A percentile compares a stretch with the other conserved stretches of the same genome.
These are phyloP conservation scores for Mormyrus hasselquistii DNA, from an alignment of 2,797 vertebrate genomes.

Conservation along the genomic window DNA sequence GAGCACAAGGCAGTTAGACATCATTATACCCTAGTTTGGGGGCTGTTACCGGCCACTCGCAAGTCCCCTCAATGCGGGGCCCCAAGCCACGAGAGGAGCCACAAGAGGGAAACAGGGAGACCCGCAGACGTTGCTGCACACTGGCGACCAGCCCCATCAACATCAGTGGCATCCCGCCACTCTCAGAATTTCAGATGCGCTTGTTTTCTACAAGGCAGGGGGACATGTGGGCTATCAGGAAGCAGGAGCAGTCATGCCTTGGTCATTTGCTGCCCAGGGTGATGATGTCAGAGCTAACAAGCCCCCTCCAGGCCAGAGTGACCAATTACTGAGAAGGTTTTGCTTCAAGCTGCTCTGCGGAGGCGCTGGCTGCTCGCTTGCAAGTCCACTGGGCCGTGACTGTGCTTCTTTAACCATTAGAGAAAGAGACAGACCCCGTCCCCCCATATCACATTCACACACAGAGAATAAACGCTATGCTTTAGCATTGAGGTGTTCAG, in stretches of 20 bases:
- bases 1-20: constrained; percentile 26
- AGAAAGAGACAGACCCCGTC: background rate
- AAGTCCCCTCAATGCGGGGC: constrained; percentile 10
- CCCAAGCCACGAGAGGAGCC: background rate
- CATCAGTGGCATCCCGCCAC: background rate
- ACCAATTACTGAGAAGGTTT: background rate
- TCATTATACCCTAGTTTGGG: constrained; percentile 23
- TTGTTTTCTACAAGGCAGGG: background rate
- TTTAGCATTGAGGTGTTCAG: background rate
- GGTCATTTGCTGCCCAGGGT: background rate
- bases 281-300: constrained; percentile 3
- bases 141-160: background rate
- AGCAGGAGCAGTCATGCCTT: background rate
- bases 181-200: constrained; percentile 9
- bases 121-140: background rate
- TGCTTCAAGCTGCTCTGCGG: background rate
- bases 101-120: background rate
- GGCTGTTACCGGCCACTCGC: constrained; percentile 18
- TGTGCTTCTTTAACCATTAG: background rate
- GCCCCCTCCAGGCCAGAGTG: background rate
- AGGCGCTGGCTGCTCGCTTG: background rate
- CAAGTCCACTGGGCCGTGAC: background rate
- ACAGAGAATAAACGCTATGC: background rate
- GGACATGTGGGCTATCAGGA: background rate
- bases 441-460: background rate